Conservation (phyloP, 2,797 vertebrate species). For the Schizothorax lantsangensis region DNA sequence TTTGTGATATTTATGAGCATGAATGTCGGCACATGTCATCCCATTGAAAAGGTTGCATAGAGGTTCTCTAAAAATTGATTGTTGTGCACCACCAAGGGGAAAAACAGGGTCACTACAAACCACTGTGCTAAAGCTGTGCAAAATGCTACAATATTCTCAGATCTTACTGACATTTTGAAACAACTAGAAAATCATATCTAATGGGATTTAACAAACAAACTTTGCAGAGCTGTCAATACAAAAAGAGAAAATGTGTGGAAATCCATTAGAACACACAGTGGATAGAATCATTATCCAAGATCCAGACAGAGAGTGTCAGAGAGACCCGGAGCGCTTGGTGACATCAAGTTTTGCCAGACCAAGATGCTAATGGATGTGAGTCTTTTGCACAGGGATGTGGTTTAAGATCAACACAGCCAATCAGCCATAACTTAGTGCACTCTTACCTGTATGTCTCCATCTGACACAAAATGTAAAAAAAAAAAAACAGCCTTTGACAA, state of each 20-base stretch:
- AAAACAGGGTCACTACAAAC: constrained; percentile 21
- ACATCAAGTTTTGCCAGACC: constrained; percentile 23
- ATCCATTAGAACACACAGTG: constrained; percentile 18
- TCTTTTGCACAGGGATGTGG: constrained; percentile 16
- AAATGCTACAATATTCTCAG: background rate
- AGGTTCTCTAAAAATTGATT: constrained; percentile 13
- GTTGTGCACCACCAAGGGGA: constrained; percentile 46
- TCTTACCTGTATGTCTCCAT: constrained; percentile 56
- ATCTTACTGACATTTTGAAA: background rate
- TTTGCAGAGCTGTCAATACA: background rate
- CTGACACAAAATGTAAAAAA: constrained; percentile 4
- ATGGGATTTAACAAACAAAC: background rate
- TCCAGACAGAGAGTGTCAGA: background rate
- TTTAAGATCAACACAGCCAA: constrained; percentile 40
- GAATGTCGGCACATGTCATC: no score
- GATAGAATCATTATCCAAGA: background rate
- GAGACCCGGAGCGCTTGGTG: background rate
- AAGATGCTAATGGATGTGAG: constrained; percentile 32
- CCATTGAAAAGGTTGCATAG: background rate
- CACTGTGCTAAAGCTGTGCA: background rate
- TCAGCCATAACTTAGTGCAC: constrained; percentile 35
- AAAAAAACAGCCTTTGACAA: background rate
- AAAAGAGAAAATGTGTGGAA: constrained; percentile 18
- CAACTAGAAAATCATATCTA: background rate
- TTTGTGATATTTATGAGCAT: background rate